These are phyloP conservation scores for Bhutanitis thaidina DNA, from an alignment of 2,888 invertebrate genomes.

Conservation along the genomic window DNA sequence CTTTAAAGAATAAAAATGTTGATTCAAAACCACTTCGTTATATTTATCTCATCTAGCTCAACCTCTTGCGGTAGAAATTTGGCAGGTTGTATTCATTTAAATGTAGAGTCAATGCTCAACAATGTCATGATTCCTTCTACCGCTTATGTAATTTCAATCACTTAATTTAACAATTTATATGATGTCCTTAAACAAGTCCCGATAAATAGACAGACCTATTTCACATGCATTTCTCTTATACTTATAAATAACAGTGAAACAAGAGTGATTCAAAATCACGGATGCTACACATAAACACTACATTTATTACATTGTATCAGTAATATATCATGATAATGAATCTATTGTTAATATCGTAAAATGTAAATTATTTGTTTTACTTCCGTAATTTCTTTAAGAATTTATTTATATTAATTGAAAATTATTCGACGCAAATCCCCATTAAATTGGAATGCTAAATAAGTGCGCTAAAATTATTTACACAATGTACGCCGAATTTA, in stretches of 20 bases:
- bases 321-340: constrained; percentile 12
- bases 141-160: not conserved
- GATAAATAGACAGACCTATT: constrained; percentile 15
- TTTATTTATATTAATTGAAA: constrained; percentile 16
- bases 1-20: too few species aligned
- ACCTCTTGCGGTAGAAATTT: too few species aligned
- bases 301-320: constrained; percentile 25
- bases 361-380: constrained; percentile 5
- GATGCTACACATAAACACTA: constrained; percentile 37
- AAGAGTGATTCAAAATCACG: constrained; percentile 57
- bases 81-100: too few species aligned
- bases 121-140: too few species aligned
- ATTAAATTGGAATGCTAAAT: constrained; percentile 20
- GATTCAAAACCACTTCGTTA: too few species aligned
- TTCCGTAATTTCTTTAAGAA: constrained; percentile 8
- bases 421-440: constrained; percentile 14
- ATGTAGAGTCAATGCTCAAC: too few species aligned
- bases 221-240: constrained; percentile 29
- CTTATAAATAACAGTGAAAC: constrained; percentile 43
- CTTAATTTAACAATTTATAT: constrained; percentile 8
- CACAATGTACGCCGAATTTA: constrained; percentile 9
- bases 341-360: constrained; percentile 15
- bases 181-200: constrained; percentile 7
- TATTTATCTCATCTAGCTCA: too few species aligned
- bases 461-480: constrained; percentile 10